phyloP scores from a whole-genome alignment of 2,888 invertebrate species.

The Tachina lurida region DNA sequence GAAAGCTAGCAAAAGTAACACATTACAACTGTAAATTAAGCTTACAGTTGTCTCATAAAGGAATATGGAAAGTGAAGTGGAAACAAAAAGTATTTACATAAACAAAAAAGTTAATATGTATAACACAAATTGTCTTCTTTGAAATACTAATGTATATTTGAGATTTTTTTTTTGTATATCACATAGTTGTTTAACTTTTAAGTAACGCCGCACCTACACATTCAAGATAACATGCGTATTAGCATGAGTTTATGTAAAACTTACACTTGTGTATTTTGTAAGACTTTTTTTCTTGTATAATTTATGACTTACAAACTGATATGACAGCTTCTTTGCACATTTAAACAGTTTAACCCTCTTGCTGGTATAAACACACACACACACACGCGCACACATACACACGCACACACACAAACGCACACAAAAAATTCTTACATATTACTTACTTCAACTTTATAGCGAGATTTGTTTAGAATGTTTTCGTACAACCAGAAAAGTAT shows the following conservation, averaged over 20 bases:
- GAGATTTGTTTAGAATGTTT: not conserved
- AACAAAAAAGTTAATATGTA: not conserved
- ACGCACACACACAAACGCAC: not conserved
- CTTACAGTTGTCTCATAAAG: not conserved
- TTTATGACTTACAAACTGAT: slow-evolving; percentile 73
- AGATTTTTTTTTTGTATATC: not conserved
- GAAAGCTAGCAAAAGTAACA: slow-evolving; percentile 6
- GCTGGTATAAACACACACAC: slow-evolving; percentile 4
- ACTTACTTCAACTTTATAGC: not conserved
- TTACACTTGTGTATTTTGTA: slow-evolving; percentile 13
- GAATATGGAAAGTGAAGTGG: not conserved
- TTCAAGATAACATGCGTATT: not conserved
- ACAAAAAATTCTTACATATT: slow-evolving; percentile 27
- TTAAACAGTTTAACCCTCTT: slow-evolving; percentile 57
- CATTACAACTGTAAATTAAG: slow-evolving; percentile 32
- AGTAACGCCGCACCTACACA: not conserved
- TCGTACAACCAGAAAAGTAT: too few species aligned
- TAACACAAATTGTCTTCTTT: slow-evolving; percentile 19
- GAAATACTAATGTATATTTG: slow-evolving; percentile 4
- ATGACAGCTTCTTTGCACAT: slow-evolving; percentile 70
- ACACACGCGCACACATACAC: not conserved
- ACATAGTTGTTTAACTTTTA: slow-evolving; percentile 15
- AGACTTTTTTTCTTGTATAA: slow-evolving; percentile 63
- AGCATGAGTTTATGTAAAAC: not conserved
- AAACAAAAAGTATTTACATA: not conserved